phyloP scores from a whole-genome alignment of 2,113 vertebrate genomes.

The Poeciliopsis retropinna region DNA sequence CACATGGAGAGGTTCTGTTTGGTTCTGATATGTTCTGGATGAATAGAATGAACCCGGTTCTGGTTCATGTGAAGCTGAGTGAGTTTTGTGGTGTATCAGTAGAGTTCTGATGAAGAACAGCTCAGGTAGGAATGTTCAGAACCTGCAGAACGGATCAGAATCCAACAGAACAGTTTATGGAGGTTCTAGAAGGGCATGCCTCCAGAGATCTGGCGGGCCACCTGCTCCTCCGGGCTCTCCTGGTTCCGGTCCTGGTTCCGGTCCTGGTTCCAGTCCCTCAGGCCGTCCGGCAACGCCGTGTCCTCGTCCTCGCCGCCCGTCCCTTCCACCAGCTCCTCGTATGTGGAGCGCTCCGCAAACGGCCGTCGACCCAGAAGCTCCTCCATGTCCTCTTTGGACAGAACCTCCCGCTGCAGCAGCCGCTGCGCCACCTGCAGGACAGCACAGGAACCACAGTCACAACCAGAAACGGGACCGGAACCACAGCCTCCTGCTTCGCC shows the following conservation, averaged over 20 bases:
- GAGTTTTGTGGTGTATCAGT: too few species aligned
- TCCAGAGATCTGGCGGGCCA: slow-evolving; percentile 83
- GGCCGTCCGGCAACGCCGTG: slow-evolving; percentile 91
- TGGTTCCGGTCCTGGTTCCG: slow-evolving; percentile 79
- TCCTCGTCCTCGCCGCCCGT: slow-evolving; percentile 95
- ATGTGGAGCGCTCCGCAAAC: slow-evolving; percentile 94
- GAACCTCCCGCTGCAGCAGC: slow-evolving; percentile 94
- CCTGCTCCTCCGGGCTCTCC: slow-evolving; percentile 83
- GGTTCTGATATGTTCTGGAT: too few species aligned
- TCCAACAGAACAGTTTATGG: slow-evolving; percentile 2
- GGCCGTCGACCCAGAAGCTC: slow-evolving; percentile 91
- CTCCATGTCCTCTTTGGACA: slow-evolving; percentile 95
- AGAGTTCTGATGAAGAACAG: too few species aligned
- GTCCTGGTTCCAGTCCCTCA: slow-evolving; percentile 98
- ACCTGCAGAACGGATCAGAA: not conserved
- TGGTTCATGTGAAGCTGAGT: too few species aligned
- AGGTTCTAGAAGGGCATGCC: slow-evolving; percentile 83
- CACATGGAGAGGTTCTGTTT: too few species aligned
- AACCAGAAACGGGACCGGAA: too few species aligned
- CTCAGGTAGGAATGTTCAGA: too few species aligned
- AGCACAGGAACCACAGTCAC: not conserved
- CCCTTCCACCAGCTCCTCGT: slow-evolving; percentile 97
- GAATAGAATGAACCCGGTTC: too few species aligned
- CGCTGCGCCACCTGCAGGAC: slow-evolving; percentile 88
- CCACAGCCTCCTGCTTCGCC: too few species aligned